Evolutionary conservation across 2,113 vertebrate genomes (phyloP).

Genomic region (Mesoclemmys tuberculata): DNA sequence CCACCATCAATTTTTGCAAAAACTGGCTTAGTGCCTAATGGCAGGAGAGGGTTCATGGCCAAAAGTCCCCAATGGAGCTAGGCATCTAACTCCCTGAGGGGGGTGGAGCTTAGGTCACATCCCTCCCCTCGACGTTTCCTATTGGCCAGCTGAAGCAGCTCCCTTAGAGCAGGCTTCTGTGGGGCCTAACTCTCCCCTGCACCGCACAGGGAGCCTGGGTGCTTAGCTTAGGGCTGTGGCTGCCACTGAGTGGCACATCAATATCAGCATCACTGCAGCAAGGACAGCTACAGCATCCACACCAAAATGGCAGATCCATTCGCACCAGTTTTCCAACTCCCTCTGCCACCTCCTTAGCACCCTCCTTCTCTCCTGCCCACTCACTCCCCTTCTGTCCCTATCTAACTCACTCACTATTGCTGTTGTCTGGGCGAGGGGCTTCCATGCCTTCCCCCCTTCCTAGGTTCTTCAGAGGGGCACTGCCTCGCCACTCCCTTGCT

Average conservation of each 20-base stretch:
- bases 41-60: neutral
- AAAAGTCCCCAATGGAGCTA: neutral
- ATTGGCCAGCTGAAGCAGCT: neutral
- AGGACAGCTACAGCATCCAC: constrained; percentile 20
- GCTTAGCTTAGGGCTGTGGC: neutral
- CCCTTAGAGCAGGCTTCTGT: neutral
- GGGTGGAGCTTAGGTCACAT: neutral
- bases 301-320: neutral
- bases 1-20: neutral
- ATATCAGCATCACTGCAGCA: neutral
- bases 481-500: neutral
- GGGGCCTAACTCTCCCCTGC: neutral
- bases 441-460: neutral
- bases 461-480: neutral
- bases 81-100: neutral
- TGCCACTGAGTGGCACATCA: neutral
- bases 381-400: neutral
- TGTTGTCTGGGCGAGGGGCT: neutral
- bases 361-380: neutral
- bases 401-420: neutral
- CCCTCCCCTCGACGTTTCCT: neutral
- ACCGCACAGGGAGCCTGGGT: neutral
- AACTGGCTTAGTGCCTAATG: neutral
- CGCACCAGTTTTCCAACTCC: neutral
- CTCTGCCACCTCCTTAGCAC: neutral